Base-by-base conservation (phyloP, 2,797 vertebrate genomes). In the Pagetopsis macropterus region DNA sequence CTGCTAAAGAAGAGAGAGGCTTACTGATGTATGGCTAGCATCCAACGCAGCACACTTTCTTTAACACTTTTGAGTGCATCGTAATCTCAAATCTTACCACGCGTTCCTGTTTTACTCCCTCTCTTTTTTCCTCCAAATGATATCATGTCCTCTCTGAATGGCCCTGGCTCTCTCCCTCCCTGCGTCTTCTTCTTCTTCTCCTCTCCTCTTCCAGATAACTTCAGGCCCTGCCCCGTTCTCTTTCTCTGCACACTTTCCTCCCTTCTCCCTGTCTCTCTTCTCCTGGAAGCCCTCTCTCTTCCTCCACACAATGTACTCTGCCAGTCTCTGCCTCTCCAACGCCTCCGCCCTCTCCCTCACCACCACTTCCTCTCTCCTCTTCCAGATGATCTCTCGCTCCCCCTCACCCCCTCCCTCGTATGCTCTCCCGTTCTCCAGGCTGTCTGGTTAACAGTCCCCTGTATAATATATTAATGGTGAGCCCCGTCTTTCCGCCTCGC, bases 351-450 rank as follows among this genome's bases (percentile, higher is more conserved):
- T 91, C 91, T 93, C 92, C 55, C 93, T 88, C 80, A 87, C 94
- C 91, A 94, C 94, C 86, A 94, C 93, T 90, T 94, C 94, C 93
- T 94, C 94, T 79, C 89, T 84, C 87, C 91, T 89, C 90, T 85
- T 93, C 93, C 93, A 94, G 89, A 93, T 91, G 84, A 93, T 90
- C 89, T 81, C 88, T 90, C 88, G 60, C 88, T 71, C 78, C 91
- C 92, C 94, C 92, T 82, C 92, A 9, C 93, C 91, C 91, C 90
- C 85, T 83, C 86, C 90, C 92, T 87, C 92, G 93, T 90, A 75
- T 87, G 93, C 94, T 92, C 93, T 80, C 78, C 95, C 94, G 93
- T 95, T 95, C 94, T 95, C 94, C 95, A 95, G 95, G 83, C 94
- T 95, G 94, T 84, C 94, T 83, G 78, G 85, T 89, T 84, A 88